phyloP scores from a whole-genome alignment of 2,113 vertebrate species.

The Phaetusa simplex region DNA sequence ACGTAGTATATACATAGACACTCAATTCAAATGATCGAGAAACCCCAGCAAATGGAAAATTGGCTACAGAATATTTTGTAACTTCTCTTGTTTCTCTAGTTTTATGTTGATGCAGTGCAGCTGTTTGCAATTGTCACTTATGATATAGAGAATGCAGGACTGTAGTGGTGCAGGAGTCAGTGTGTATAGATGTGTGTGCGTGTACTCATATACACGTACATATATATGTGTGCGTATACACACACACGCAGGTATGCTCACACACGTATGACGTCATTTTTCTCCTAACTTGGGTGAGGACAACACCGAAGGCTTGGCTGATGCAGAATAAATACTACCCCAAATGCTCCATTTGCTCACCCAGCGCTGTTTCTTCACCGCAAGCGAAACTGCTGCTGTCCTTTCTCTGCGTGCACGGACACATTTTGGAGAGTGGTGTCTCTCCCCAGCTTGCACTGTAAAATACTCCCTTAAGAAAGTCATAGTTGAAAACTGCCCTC shows the following conservation, averaged over 20 bases:
- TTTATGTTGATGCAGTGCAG: not conserved
- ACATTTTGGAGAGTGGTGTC: not conserved
- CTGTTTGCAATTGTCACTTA: not conserved
- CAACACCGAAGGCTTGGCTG: not conserved
- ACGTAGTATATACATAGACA: not conserved
- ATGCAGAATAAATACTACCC: not conserved
- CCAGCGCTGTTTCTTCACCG: not conserved
- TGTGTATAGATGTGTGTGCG: not conserved
- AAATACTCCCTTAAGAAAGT: not conserved
- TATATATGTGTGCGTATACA: not conserved
- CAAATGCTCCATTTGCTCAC: conserved; percentile 1
- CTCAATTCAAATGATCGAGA: not conserved
- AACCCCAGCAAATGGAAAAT: not conserved
- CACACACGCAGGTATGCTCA: not conserved
- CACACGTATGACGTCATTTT: not conserved
- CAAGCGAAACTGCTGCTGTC: not conserved
- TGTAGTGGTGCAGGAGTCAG: not conserved
- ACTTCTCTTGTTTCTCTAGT: not conserved
- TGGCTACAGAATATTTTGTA: not conserved
- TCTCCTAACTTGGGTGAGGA: not conserved
- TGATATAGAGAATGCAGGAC: not conserved
- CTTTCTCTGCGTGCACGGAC: not conserved
- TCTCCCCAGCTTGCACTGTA: not conserved
- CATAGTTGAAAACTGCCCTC: not conserved
- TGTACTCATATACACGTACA: not conserved